Conservation (phyloP, 2,113 vertebrate genomes). For the Mobula hypostoma region DNA sequence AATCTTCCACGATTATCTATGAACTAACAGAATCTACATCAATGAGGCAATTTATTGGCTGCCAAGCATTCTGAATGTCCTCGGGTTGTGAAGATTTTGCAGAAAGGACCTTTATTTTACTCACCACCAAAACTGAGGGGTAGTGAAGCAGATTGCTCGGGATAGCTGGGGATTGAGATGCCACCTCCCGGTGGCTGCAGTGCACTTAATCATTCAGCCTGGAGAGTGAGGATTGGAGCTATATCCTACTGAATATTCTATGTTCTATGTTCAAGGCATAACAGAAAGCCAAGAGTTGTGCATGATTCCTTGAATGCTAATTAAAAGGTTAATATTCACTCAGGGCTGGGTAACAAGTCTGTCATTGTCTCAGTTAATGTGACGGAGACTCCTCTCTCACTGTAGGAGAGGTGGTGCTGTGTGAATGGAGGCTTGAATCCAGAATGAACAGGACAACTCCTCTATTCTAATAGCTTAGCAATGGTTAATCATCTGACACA, state of each 20-base stretch:
- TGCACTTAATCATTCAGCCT: neutral
- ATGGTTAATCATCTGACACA: neutral
- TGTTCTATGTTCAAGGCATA: neutral
- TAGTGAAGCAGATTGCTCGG: neutral
- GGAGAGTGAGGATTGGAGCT: neutral
- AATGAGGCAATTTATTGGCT: neutral
- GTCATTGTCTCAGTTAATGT: neutral
- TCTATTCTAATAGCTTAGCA: neutral
- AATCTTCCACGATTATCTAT: neutral
- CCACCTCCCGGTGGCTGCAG: neutral
- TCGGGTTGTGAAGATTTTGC: neutral
- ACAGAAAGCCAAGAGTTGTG: neutral
- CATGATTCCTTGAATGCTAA: neutral
- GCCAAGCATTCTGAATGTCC: neutral
- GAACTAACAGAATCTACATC: neutral
- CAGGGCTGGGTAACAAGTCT: neutral
- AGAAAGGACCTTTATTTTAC: neutral
- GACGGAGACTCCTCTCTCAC: neutral
- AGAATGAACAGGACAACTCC: neutral
- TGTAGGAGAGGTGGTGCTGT: neutral
- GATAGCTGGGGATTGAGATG: neutral
- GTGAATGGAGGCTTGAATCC: neutral
- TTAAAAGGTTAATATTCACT: neutral
- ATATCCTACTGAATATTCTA: neutral
- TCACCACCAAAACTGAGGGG: neutral